These are phyloP conservation scores for Tiliqua scincoides DNA, from an alignment of 2,113 vertebrate genomes.

Conservation along the genomic window DNA sequence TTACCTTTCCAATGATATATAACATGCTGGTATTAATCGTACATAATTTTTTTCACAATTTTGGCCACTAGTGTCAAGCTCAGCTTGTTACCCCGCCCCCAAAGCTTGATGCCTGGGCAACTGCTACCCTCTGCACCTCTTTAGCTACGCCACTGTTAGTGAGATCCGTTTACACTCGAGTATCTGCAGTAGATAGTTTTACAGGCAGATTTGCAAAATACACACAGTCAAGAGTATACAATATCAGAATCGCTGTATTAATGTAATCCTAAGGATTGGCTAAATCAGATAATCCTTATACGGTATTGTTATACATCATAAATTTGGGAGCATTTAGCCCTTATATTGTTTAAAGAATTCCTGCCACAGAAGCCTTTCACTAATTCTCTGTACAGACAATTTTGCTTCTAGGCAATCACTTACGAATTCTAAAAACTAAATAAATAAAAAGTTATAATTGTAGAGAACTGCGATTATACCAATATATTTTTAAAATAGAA, in stretches of 20 bases:
- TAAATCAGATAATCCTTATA: not conserved
- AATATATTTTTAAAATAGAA: conserved; percentile 1
- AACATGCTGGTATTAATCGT: no score
- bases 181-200: no score
- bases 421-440: not conserved
- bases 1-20: no score
- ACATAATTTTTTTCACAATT: no score
- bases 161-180: no score
- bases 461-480: not conserved
- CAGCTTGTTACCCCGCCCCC: no score
- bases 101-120: no score
- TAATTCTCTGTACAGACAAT: not conserved
- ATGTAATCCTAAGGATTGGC: not conserved
- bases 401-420: not conserved
- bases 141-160: no score
- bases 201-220: no score
- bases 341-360: not conserved
- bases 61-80: no score
- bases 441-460: not conserved
- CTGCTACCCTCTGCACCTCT: no score
- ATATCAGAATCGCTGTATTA: not conserved
- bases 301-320: not conserved
- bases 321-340: not conserved
- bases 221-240: not conserved
- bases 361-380: no score